Evolutionary conservation across 2,888 invertebrate species (phyloP).

Genomic region (Amitus sp.): DNA sequence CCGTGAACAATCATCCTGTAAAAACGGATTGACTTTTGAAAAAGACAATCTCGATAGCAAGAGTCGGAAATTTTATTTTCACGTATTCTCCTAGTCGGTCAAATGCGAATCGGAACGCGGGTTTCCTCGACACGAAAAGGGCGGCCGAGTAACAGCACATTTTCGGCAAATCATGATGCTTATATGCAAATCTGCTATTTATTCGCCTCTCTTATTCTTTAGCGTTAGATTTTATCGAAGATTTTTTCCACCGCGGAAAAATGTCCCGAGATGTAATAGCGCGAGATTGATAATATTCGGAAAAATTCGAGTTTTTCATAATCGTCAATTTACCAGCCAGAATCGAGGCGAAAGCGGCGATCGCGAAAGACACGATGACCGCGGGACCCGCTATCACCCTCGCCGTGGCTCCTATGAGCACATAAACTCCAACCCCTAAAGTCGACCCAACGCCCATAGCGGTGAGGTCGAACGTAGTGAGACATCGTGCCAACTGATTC

Average conservation of each 20-base stretch:
- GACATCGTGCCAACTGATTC: conserved; percentile 72
- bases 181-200: background rate
- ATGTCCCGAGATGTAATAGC: background rate
- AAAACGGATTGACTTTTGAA: background rate
- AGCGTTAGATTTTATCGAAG: background rate
- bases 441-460: conserved; percentile 85
- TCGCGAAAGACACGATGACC: conserved; percentile 85
- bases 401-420: conserved; percentile 86
- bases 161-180: background rate
- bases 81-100: too few relatives aligned
- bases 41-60: background rate
- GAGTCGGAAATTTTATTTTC: background rate
- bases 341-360: conserved; percentile 90
- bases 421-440: conserved; percentile 91
- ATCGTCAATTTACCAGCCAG: conserved; percentile 87
- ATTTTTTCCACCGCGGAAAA: background rate
- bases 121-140: background rate
- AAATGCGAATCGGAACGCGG: background rate
- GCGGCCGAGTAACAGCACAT: background rate
- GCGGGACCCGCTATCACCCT: conserved; percentile 86
- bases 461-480: conserved; percentile 85
- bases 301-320: too few relatives aligned
- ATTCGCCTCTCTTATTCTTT: background rate
- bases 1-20: background rate
- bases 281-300: background rate